These are phyloP conservation scores for Dicyrtomina minuta DNA, from an alignment of 2,888 invertebrate genomes.

Conservation along the genomic window DNA sequence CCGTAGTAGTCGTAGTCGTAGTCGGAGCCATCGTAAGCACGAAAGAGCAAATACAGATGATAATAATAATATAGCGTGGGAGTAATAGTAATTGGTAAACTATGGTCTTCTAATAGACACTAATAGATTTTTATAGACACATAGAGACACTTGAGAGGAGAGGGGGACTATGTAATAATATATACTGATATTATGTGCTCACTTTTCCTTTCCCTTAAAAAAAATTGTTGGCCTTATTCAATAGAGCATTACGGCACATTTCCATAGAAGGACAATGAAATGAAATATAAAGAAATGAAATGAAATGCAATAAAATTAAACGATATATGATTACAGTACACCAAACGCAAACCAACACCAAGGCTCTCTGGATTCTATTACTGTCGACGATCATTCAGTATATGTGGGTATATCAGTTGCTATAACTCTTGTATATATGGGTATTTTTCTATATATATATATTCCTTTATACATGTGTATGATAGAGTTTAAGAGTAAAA, in stretches of 20 bases:
- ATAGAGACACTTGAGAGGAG: no score
- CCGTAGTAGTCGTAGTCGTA: no score
- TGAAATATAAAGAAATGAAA: background rate
- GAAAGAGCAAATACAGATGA: slow-evolving; percentile 11
- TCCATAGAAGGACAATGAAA: slow-evolving; percentile 22
- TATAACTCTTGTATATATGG: no score
- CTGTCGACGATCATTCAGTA: no score
- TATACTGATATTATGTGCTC: background rate
- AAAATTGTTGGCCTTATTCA: slow-evolving; percentile 30
- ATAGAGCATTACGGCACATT: slow-evolving; percentile 31
- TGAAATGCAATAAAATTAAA: background rate
- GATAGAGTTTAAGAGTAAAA: no score
- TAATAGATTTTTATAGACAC: background rate
- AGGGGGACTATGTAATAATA: no score
- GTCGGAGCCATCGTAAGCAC: background rate
- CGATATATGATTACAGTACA: slow-evolving; percentile 12
- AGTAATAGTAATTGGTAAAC: slow-evolving; percentile 24
- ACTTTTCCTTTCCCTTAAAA: slow-evolving; percentile 28
- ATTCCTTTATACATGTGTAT: no score
- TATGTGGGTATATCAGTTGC: no score
- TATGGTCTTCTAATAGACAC: slow-evolving; percentile 17
- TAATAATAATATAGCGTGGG: no score
- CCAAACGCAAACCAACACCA: no score
- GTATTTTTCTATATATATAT: no score
- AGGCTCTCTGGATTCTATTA: background rate